phyloP scores from a whole-genome alignment of 2,888 invertebrate species.

The Kryphioiulus occultus region DNA sequence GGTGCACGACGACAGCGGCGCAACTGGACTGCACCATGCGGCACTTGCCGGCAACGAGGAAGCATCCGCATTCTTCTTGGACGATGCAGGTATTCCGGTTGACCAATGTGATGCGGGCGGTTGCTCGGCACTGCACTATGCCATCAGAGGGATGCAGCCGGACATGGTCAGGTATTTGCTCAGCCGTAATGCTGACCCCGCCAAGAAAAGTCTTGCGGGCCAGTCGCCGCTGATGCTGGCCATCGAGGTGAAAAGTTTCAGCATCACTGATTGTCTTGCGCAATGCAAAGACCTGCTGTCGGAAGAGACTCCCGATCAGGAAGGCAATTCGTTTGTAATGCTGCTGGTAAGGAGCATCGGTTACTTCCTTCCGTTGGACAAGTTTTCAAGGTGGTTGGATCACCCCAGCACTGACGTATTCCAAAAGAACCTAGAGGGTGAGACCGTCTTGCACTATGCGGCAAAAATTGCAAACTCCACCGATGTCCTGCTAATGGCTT shows the following conservation, averaged over 20 bases:
- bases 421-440: neutral
- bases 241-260: neutral
- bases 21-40: neutral
- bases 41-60: neutral
- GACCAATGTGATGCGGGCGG: neutral
- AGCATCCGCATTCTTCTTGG: neutral
- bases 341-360: neutral
- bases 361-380: neutral
- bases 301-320: neutral
- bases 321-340: neutral
- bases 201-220: neutral
- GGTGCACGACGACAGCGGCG: neutral
- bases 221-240: neutral
- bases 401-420: neutral
- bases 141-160: neutral
- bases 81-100: neutral
- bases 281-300: neutral
- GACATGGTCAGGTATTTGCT: neutral
- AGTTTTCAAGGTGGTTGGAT: neutral
- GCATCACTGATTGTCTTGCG: neutral
- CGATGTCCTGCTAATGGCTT: neutral
- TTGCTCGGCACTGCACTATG: neutral
- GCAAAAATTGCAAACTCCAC: neutral
- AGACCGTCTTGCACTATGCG: neutral
- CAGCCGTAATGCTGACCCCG: neutral